phyloP scores from a whole-genome alignment of 2,888 invertebrate species.

The Thecophora atra region DNA sequence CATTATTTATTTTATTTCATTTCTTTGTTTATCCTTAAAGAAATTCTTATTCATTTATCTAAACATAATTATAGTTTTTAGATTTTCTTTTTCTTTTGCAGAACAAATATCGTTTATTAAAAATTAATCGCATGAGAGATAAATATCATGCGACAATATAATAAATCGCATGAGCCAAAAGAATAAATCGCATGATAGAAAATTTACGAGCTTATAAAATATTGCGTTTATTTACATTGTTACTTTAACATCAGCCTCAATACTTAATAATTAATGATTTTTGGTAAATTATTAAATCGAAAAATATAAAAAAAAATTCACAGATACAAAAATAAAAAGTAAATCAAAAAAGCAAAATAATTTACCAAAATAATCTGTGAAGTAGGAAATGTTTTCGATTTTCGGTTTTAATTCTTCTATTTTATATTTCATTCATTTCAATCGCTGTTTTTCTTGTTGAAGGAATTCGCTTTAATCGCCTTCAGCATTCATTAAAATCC shows the following conservation, averaged over 20 bases:
- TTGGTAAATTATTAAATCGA: background rate
- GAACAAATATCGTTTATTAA: too few relatives aligned
- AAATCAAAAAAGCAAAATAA: too few relatives aligned
- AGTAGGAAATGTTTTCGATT: background rate
- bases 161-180: too few relatives aligned
- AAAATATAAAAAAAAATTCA: background rate
- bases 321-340: too few relatives aligned
- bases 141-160: too few relatives aligned
- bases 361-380: background rate
- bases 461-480: too few relatives aligned
- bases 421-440: background rate
- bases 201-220: background rate
- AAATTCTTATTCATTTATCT: background rate
- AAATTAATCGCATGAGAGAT: too few relatives aligned
- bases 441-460: too few relatives aligned
- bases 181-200: too few relatives aligned
- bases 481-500: too few relatives aligned
- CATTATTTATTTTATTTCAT: background rate
- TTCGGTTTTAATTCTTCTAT: background rate
- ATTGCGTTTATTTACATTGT: too few relatives aligned
- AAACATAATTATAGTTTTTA: background rate
- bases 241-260: slow-evolving; percentile 32
- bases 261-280: background rate
- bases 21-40: too few relatives aligned
- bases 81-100: background rate